These are phyloP conservation scores for Euglossa dilemma DNA, from an alignment of 1,140 invertebrate species.

Conservation along the genomic window DNA sequence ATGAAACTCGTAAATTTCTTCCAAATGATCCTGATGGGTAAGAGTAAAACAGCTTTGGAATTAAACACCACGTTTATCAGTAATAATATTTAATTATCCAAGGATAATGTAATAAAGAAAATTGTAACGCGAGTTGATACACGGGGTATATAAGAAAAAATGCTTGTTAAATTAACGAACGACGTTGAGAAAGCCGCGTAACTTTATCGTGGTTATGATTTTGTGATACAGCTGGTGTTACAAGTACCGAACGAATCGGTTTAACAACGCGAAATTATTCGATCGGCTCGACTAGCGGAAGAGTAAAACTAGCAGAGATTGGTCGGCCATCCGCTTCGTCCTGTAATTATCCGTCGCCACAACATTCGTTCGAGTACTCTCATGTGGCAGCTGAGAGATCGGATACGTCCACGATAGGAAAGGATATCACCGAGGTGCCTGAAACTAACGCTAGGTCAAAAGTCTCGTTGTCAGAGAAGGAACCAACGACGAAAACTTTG, in stretches of 20 bases:
- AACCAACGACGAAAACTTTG: conserved; percentile 18
- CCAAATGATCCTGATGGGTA: too few species aligned
- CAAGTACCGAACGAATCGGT: conserved; percentile 43
- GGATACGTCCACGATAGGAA: conserved; percentile 53
- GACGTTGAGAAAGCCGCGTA: neutral
- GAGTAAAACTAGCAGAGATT: conserved; percentile 74
- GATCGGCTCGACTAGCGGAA: conserved; percentile 71
- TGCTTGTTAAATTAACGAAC: too few species aligned
- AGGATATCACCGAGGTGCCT: conserved; percentile 65
- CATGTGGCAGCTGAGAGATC: conserved; percentile 53
- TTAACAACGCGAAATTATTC: conserved; percentile 79
- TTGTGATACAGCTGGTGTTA: neutral
- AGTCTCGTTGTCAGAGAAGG: conserved; percentile 2
- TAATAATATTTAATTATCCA: too few species aligned
- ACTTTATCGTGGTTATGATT: neutral
- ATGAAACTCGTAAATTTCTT: too few species aligned
- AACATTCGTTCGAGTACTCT: conserved; percentile 76
- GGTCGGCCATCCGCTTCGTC: conserved; percentile 74
- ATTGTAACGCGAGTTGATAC: too few species aligned
- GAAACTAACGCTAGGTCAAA: conserved; percentile 19
- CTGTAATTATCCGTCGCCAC: conserved; percentile 76
- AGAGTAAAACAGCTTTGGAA: too few species aligned
- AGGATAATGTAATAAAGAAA: too few species aligned
- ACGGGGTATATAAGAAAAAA: too few species aligned
- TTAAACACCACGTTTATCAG: too few species aligned